Percentiles rank a stretch among this genome's conserved stretches.
These are phyloP conservation scores for Chironomus riparius DNA, from an alignment of 2,888 invertebrate genomes.

Conservation along the genomic window DNA sequence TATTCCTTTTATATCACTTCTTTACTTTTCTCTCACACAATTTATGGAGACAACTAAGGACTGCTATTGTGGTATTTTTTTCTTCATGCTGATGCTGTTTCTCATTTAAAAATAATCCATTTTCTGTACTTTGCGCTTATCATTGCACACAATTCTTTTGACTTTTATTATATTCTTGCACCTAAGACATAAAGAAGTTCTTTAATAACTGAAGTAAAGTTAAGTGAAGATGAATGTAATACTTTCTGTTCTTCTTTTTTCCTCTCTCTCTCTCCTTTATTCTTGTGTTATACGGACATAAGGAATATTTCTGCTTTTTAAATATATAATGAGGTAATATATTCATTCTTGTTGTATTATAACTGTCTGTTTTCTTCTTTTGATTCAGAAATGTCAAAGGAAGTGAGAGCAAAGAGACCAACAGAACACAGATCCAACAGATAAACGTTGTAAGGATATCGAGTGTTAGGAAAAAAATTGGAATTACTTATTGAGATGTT, in stretches of 20 bases:
- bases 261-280: not conserved
- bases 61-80: conserved; percentile 20
- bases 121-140: conserved; percentile 3
- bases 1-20: conserved; percentile 21
- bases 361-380: not conserved
- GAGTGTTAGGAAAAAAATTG: too few species aligned
- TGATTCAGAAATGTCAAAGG: not conserved
- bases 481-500: too few species aligned
- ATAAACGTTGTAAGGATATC: too few species aligned
- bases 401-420: too few species aligned
- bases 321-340: conserved; percentile 20
- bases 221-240: not conserved
- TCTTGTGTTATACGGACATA: not conserved
- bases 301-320: not conserved
- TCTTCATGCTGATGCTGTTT: not conserved
- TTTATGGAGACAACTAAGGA: conserved; percentile 23
- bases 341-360: conserved; percentile 16
- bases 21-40: not conserved
- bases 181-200: not conserved
- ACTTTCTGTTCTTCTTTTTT: not conserved
- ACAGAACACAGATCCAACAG: too few species aligned
- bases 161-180: not conserved
- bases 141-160: not conserved
- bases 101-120: not conserved
- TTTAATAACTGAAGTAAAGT: not conserved